Evolutionary conservation across 2,113 vertebrate genomes (phyloP).

Genomic region (Labrus mixtus): DNA sequence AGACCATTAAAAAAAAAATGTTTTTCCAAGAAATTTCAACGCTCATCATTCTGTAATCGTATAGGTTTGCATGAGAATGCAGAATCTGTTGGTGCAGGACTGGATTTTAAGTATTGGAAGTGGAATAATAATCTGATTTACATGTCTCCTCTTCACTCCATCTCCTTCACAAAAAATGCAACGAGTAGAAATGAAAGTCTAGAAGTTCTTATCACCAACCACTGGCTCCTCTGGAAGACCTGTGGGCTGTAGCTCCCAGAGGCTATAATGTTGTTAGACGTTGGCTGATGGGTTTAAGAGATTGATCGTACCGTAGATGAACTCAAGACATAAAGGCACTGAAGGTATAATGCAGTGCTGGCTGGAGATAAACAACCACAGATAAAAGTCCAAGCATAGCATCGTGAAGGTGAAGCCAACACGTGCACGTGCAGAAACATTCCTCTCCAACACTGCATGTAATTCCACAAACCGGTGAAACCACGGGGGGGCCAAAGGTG

Average conservation of each 20-base stretch:
- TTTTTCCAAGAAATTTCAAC: too few relatives aligned
- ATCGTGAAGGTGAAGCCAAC: background rate
- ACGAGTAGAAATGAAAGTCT: too few relatives aligned
- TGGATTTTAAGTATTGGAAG: background rate
- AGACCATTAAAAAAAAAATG: too few relatives aligned
- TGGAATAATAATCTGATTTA: too few relatives aligned
- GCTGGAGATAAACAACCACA: background rate
- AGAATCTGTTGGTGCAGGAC: background rate
- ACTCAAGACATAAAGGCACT: background rate
- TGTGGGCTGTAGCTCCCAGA: too few relatives aligned
- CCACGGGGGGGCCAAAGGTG: constrained; percentile 29
- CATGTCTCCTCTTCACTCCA: too few relatives aligned
- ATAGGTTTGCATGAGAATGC: background rate
- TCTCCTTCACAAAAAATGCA: too few relatives aligned
- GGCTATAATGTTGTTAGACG: too few relatives aligned
- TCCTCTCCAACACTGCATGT: background rate
- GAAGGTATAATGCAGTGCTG: background rate
- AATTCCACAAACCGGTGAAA: constrained; percentile 10
- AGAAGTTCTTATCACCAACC: too few relatives aligned
- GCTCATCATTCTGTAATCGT: too few relatives aligned
- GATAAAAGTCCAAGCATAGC: background rate
- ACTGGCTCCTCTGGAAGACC: too few relatives aligned
- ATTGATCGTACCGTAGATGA: background rate
- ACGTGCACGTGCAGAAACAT: background rate
- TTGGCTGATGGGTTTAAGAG: too few relatives aligned